Conservation (phyloP, 2,113 vertebrate species). For the Donacobius atricapilla region DNA sequence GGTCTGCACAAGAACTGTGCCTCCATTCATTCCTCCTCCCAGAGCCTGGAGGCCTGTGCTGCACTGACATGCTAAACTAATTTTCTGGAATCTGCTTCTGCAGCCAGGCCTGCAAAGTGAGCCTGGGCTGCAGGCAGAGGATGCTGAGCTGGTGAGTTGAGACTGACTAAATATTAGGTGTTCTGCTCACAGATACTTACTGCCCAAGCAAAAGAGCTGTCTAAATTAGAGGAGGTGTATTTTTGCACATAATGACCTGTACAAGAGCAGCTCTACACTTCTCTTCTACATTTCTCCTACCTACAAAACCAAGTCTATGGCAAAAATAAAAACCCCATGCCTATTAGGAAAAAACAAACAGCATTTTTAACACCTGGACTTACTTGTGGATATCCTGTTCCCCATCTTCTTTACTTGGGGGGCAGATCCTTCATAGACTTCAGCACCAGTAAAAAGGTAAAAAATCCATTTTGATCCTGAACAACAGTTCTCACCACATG, state of each 20-base stretch:
- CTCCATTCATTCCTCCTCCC: not conserved
- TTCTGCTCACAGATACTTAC: not conserved
- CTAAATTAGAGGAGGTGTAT: not conserved
- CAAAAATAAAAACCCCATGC: not conserved
- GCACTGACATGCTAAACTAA: conserved; percentile 33
- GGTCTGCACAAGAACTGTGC: conserved; percentile 23
- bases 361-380: not conserved
- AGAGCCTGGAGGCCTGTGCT: not conserved
- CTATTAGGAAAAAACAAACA: not conserved
- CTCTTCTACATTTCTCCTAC: not conserved
- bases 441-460: not conserved
- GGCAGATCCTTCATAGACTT: not conserved
- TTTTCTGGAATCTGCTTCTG: conserved; percentile 47
- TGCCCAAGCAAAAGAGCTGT: not conserved
- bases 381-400: not conserved
- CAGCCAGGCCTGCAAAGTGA: not conserved
- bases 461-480: not conserved
- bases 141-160: not conserved
- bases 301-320: not conserved
- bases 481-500: fast-evolving
- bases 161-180: not conserved
- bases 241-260: not conserved
- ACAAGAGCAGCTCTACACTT: not conserved
- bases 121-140: not conserved
- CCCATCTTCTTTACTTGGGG: not conserved